A percentile compares a stretch with the other conserved stretches of the same genome.
Evolutionary conservation across 2,797 vertebrate species (phyloP).

Genomic region (Xenentodon cancila): DNA sequence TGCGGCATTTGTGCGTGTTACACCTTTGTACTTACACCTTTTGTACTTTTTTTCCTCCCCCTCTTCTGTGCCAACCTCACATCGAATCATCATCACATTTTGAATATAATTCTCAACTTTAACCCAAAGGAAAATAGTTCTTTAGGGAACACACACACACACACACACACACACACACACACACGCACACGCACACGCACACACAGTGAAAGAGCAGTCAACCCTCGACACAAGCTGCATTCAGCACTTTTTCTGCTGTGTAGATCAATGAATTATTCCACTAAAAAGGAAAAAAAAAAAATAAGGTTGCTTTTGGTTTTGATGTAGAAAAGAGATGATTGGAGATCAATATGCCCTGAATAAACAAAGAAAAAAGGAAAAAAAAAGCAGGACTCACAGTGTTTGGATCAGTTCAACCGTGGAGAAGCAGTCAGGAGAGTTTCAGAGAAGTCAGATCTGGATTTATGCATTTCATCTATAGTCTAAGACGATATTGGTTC

Average conservation of each 20-base stretch:
- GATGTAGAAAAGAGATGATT: neutral
- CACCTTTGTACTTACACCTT: neutral
- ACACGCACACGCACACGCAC: no score
- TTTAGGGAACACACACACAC: constrained; percentile 1
- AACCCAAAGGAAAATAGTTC: constrained; percentile 3
- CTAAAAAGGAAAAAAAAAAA: neutral
- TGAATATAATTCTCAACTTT: constrained; percentile 7
- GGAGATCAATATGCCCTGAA: no score
- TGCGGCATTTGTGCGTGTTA: neutral
- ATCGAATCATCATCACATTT: no score
- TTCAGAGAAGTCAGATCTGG: neutral
- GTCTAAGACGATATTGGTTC: neutral
- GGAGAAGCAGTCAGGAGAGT: no score
- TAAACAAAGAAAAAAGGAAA: no score
- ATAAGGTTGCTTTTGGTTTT: no score
- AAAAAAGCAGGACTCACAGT: no score
- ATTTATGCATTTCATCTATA: neutral
- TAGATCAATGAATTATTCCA: neutral
- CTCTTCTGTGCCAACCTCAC: no score
- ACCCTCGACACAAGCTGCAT: constrained; percentile 9
- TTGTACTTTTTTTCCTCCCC: no score
- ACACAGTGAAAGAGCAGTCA: neutral
- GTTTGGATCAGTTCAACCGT: no score
- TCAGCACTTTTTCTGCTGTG: constrained; percentile 5
- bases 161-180: no score